phyloP scores from a whole-genome alignment of 2,888 invertebrate genomes.

The Exephanes ischioxanthus region DNA sequence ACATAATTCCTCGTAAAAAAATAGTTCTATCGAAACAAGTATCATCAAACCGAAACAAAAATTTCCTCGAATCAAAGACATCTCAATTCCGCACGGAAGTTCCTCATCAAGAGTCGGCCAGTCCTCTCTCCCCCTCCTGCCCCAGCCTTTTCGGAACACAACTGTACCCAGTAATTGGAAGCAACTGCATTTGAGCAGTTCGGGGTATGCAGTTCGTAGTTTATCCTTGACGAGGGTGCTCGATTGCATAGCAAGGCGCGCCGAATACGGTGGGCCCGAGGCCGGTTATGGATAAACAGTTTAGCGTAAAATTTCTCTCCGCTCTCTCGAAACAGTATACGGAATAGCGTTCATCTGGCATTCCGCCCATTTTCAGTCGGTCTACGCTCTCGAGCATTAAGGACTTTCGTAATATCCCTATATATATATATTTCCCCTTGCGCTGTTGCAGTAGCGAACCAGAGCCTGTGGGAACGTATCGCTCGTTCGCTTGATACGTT shows the following conservation, averaged over 20 bases:
- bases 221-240: slow-evolving; percentile 36
- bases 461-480: slow-evolving; percentile 14
- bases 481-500: slow-evolving; percentile 19
- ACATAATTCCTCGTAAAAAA: background rate
- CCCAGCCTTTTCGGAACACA: background rate
- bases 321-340: slow-evolving; percentile 6
- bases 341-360: slow-evolving; percentile 51
- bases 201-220: slow-evolving; percentile 19
- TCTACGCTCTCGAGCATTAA: slow-evolving; percentile 13
- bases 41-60: background rate
- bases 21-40: background rate
- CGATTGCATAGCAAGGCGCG: slow-evolving; percentile 16
- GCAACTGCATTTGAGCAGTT: background rate
- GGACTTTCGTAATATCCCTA: slow-evolving; percentile 35
- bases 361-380: slow-evolving; percentile 60
- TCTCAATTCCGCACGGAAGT: background rate
- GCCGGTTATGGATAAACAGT: slow-evolving; percentile 31
- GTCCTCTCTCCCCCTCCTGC: background rate
- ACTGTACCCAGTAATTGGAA: background rate
- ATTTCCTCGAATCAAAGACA: background rate
- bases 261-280: background rate
- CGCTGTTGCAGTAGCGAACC: background rate
- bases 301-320: slow-evolving; percentile 13
- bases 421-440: background rate
- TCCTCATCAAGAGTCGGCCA: background rate